phyloP scores from a whole-genome alignment of 2,888 invertebrate species.

The Metallyticus violacea region DNA sequence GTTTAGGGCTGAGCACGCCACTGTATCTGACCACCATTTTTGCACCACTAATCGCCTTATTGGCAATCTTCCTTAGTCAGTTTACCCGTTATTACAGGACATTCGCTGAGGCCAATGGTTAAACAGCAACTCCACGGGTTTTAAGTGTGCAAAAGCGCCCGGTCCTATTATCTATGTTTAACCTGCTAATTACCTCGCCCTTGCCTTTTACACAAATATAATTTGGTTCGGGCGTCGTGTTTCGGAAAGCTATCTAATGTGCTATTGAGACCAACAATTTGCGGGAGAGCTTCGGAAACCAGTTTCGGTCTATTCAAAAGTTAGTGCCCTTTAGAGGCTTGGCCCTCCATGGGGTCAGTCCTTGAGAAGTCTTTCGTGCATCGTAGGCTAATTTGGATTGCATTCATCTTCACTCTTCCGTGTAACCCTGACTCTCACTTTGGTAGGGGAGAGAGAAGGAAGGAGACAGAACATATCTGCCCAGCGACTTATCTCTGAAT shows the following conservation, averaged over 20 bases:
- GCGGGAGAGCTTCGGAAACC: not conserved
- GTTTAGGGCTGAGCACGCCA: not conserved
- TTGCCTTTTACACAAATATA: not conserved
- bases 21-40: not conserved
- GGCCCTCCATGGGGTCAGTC: not conserved
- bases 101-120: not conserved
- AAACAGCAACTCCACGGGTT: no score
- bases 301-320: not conserved
- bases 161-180: not conserved
- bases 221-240: not conserved
- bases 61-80: not conserved
- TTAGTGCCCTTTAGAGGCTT: not conserved
- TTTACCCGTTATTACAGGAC: not conserved
- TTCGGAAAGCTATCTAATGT: not conserved
- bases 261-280: not conserved
- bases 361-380: not conserved
- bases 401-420: not conserved
- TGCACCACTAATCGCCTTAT: not conserved
- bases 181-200: not conserved
- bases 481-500: no score
- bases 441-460: no score
- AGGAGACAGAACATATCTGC: no score
- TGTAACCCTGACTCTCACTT: not conserved
- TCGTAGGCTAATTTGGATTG: no score
- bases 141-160: no score